Evolutionary conservation across 2,797 vertebrate genomes (phyloP).

Genomic region (Eulemur coronatus): DNA sequence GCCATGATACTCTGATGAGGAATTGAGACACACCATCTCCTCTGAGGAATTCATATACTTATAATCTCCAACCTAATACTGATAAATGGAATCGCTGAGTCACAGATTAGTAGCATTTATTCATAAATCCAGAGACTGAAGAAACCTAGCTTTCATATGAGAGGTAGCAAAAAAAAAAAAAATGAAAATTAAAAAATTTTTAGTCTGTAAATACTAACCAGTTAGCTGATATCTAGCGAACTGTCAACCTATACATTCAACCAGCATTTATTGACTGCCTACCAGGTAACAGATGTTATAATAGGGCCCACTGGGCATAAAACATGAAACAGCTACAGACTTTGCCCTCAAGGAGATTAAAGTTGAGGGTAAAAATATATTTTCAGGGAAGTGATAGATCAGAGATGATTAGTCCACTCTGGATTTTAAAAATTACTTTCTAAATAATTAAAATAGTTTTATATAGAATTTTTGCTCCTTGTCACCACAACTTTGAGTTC

Average conservation of each 20-base stretch:
- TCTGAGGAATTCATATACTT: background rate
- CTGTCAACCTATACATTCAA: background rate
- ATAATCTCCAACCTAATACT: background rate
- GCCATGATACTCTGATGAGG: conserved; percentile 24
- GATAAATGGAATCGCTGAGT: background rate
- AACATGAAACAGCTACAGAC: background rate
- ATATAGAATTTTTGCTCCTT: background rate
- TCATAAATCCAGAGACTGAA: background rate
- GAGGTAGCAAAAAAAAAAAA: conserved; percentile 32
- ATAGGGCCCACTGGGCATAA: background rate
- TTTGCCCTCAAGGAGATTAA: background rate
- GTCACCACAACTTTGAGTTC: background rate
- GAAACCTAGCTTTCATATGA: background rate
- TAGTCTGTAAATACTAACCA: background rate
- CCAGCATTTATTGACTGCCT: background rate
- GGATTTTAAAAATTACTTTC: background rate
- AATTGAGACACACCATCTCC: background rate
- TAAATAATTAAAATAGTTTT: conserved; percentile 1
- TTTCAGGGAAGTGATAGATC: conserved; percentile 12
- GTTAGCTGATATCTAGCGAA: background rate
- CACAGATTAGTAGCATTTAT: conserved; percentile 28
- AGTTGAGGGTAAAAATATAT: background rate
- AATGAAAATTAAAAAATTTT: background rate
- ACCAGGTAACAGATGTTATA: background rate
- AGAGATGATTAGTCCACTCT: background rate